Evolutionary conservation across 2,113 vertebrate species (phyloP).

Genomic region (Sceloporus tristichus): DNA sequence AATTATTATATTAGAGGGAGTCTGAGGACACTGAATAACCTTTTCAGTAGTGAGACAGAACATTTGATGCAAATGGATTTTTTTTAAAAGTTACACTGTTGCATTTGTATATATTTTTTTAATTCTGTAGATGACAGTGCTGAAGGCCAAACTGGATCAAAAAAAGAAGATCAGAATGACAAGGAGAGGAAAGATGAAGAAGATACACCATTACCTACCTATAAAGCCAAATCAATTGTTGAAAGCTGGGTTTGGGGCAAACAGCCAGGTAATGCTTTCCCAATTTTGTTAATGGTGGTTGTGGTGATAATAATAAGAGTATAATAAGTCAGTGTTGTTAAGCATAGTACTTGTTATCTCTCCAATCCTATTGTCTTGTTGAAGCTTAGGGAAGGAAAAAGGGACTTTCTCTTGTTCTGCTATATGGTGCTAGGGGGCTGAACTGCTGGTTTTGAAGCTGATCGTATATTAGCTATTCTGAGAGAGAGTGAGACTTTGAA

Average conservation of each 20-base stretch:
- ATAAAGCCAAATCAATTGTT: conserved; percentile 90
- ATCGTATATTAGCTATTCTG: not conserved
- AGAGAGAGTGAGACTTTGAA: no score
- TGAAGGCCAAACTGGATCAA: conserved; percentile 86
- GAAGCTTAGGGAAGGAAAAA: no score
- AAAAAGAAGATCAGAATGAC: conserved; percentile 95
- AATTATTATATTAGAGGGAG: not conserved
- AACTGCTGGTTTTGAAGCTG: not conserved
- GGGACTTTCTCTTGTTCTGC: no score
- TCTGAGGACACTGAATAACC: not conserved
- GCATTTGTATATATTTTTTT: not conserved
- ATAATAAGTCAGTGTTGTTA: not conserved
- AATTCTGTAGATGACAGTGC: conserved; percentile 86
- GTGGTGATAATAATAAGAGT: not conserved
- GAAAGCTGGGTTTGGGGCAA: conserved; percentile 98
- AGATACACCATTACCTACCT: conserved; percentile 82
- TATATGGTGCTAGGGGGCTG: no score
- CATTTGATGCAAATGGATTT: not conserved
- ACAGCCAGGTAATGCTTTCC: conserved; percentile 88
- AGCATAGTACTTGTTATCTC: not conserved
- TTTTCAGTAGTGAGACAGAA: conserved; percentile 20
- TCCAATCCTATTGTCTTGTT: no score
- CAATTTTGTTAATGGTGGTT: not conserved
- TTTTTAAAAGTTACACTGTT: conserved; percentile 36
- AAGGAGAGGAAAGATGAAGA: conserved; percentile 99